Conservation (phyloP, 2,797 vertebrate genomes). For the Remorina albescens region DNA sequence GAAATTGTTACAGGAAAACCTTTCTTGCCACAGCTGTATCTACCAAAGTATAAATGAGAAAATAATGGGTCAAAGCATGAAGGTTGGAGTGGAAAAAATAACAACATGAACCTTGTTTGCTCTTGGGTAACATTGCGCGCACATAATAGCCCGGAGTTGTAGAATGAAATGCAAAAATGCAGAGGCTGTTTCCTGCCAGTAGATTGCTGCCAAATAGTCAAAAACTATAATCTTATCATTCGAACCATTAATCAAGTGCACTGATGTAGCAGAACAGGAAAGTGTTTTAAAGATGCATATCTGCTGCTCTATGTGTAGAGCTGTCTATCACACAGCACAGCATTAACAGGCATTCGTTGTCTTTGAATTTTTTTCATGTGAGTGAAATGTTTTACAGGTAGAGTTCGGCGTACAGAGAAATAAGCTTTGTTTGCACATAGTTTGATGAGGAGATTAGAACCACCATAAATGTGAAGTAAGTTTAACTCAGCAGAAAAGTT, state of each 20-base stretch:
- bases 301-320: not conserved
- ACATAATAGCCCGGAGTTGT: not conserved
- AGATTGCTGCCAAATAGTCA: constrained; percentile 1
- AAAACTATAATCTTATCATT: constrained; percentile 31
- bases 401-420: too few species aligned
- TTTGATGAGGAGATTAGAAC: too few species aligned
- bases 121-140: not conserved
- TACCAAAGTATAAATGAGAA: constrained; percentile 12
- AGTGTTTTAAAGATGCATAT: constrained; percentile 18
- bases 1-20: not conserved
- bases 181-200: not conserved
- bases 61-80: not conserved
- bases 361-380: not conserved
- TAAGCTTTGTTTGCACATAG: too few species aligned
- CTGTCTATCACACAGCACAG: not conserved
- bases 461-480: not conserved
- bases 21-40: not conserved
- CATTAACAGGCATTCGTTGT: not conserved
- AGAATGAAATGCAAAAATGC: constrained; percentile 9
- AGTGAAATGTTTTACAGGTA: too few species aligned
- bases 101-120: not conserved
- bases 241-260: not conserved
- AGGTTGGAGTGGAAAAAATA: constrained; percentile 1
- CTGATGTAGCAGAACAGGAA: not conserved
- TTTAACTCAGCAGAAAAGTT: not conserved